Conservation (phyloP, 2,113 vertebrate genomes). For the Sorex araneus region DNA sequence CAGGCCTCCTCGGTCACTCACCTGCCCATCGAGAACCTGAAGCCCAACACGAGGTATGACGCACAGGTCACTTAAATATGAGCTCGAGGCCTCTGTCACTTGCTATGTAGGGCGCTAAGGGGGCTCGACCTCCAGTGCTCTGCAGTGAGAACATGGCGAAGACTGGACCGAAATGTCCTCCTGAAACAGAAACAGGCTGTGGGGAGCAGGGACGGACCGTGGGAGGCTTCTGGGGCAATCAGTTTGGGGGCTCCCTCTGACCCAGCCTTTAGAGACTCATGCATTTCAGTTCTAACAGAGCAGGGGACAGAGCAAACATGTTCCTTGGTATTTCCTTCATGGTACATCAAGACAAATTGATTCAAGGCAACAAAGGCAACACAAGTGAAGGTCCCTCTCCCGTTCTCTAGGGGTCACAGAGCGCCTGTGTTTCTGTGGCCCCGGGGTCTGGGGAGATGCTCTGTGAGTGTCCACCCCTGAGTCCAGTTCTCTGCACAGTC, state of each 20-base stretch:
- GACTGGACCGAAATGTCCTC: background rate
- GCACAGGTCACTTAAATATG: background rate
- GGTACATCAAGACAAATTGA: constrained; percentile 48
- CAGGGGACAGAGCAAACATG: too few relatives aligned
- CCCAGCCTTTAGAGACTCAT: too few relatives aligned
- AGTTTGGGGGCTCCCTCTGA: background rate
- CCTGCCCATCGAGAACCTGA: constrained; percentile 97
- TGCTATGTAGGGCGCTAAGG: too few relatives aligned
- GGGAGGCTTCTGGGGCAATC: background rate
- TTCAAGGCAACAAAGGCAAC: background rate
- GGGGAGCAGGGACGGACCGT: background rate
- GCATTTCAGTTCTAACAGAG: too few relatives aligned
- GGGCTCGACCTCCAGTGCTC: background rate
- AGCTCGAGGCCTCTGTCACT: background rate
- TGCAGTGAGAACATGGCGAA: background rate
- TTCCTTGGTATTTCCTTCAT: background rate
- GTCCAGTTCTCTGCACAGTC: too few relatives aligned
- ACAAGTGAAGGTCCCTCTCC: too few relatives aligned
- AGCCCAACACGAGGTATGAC: constrained; percentile 96
- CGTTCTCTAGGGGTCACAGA: too few relatives aligned
- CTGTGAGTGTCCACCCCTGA: too few relatives aligned
- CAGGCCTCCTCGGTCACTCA: constrained; percentile 92
- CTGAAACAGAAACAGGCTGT: background rate
- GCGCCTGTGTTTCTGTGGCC: too few relatives aligned
- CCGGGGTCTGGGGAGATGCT: too few relatives aligned